These are phyloP conservation scores for Linyphia triangularis DNA, from an alignment of 2,888 invertebrate species.

Conservation along the genomic window DNA sequence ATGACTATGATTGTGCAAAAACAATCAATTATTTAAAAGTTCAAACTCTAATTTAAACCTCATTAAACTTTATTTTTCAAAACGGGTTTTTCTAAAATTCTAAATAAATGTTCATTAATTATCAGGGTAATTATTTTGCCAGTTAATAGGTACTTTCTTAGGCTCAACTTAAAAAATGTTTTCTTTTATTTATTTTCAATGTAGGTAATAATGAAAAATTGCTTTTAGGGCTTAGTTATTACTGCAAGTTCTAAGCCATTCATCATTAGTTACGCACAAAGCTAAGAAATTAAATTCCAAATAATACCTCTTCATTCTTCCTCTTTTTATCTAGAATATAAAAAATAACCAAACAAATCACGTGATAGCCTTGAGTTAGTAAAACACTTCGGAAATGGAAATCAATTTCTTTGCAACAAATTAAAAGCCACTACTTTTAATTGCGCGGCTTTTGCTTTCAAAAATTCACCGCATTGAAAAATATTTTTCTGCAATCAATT, in stretches of 20 bases:
- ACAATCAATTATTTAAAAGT: not conserved
- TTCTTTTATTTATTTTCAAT: conserved; percentile 8
- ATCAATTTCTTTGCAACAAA: conserved; percentile 46
- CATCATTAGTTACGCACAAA: not conserved
- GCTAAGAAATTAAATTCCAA: conserved; percentile 11
- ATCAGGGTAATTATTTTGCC: not conserved
- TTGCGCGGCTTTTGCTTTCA: conserved; percentile 37
- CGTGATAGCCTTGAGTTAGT: not conserved
- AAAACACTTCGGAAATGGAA: conserved; percentile 33
- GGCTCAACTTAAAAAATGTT: not conserved
- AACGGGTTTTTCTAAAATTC: not conserved
- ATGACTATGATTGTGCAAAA: not conserved
- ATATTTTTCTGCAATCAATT: conserved; percentile 46
- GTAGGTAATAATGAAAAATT: conserved; percentile 10
- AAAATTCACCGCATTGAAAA: conserved; percentile 48
- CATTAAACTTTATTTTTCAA: not conserved
- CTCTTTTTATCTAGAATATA: not conserved
- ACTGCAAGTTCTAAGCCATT: not conserved
- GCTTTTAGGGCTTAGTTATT: no score
- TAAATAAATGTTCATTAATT: not conserved
- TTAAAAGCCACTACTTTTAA: conserved; percentile 43
- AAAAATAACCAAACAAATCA: not conserved
- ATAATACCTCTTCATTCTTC: not conserved
- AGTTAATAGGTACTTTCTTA: not conserved
- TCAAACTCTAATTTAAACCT: no score